Conservation (phyloP, 2,888 invertebrate species). For the Pandemis cinnamomeana region DNA sequence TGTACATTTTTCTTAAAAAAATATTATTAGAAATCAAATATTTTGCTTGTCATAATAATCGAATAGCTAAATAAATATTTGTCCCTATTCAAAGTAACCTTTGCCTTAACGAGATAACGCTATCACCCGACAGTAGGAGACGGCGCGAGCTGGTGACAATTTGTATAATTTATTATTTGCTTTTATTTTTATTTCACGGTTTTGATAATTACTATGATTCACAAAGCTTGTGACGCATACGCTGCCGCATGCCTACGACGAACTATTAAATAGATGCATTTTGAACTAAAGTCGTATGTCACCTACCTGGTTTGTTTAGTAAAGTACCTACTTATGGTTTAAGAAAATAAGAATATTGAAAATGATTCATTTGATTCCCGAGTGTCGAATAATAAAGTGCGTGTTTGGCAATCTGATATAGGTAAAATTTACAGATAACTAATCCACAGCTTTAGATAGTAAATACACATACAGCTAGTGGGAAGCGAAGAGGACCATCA, state of each 20-base stretch:
- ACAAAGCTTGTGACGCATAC: slow-evolving; percentile 19
- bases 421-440: background rate
- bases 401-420: background rate
- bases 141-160: slow-evolving; percentile 50
- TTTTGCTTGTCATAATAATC: background rate
- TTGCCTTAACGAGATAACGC: slow-evolving; percentile 45
- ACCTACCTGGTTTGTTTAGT: background rate
- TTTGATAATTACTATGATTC: slow-evolving; percentile 35
- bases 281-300: no score
- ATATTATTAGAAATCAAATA: background rate
- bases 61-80: background rate
- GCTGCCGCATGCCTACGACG: background rate
- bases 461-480: background rate
- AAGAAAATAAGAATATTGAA: background rate
- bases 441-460: background rate
- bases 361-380: background rate
- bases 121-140: slow-evolving; percentile 54
- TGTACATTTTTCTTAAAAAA: background rate
- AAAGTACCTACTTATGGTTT: background rate
- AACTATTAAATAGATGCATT: no score
- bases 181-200: slow-evolving; percentile 39
- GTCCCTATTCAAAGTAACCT: slow-evolving; percentile 24
- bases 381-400: background rate
- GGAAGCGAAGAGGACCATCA: background rate
- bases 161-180: slow-evolving; percentile 44